A percentile compares a stretch with the other conserved stretches of the same genome.
phyloP scores from a whole-genome alignment of 2,113 vertebrate species.

The Chitala chitala region DNA sequence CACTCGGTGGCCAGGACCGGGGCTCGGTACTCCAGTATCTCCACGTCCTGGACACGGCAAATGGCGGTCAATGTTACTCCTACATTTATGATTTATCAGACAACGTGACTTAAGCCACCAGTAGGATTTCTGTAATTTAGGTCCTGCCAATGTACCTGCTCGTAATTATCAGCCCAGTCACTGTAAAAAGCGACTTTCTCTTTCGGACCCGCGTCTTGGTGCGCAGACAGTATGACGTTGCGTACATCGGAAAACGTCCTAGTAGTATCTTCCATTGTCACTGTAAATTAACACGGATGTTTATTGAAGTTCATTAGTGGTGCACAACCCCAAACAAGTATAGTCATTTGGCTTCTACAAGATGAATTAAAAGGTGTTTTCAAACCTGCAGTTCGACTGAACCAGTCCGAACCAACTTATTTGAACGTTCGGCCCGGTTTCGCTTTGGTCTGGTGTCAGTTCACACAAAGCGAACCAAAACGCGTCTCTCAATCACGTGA shows the following conservation, averaged over 20 bases:
- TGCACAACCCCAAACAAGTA: too few species aligned
- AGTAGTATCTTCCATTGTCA: constrained; percentile 43
- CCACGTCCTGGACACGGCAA: constrained; percentile 64
- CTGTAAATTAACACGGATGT: constrained; percentile 6
- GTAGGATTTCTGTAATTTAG: too few species aligned
- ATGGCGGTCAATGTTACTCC: background rate
- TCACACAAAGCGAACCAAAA: too few species aligned
- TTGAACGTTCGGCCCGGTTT: too few species aligned
- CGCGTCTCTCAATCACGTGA: too few species aligned
- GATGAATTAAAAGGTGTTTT: too few species aligned
- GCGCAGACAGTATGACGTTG: constrained; percentile 44
- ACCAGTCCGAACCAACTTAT: too few species aligned
- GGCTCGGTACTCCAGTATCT: constrained; percentile 69
- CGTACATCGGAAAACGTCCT: constrained; percentile 52
- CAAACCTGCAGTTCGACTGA: too few species aligned
- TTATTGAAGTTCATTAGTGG: background rate
- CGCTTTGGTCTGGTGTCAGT: too few species aligned
- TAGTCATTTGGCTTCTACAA: too few species aligned
- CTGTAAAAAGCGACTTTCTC: constrained; percentile 62
- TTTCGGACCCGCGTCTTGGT: constrained; percentile 28
- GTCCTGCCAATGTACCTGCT: constrained; percentile 49
- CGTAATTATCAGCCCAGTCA: constrained; percentile 60
- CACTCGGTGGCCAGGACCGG: constrained; percentile 66
- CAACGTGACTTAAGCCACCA: background rate
- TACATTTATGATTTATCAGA: background rate